Evolutionary conservation across 2,797 vertebrate species (phyloP).

Genomic region (Sciurus carolinensis): DNA sequence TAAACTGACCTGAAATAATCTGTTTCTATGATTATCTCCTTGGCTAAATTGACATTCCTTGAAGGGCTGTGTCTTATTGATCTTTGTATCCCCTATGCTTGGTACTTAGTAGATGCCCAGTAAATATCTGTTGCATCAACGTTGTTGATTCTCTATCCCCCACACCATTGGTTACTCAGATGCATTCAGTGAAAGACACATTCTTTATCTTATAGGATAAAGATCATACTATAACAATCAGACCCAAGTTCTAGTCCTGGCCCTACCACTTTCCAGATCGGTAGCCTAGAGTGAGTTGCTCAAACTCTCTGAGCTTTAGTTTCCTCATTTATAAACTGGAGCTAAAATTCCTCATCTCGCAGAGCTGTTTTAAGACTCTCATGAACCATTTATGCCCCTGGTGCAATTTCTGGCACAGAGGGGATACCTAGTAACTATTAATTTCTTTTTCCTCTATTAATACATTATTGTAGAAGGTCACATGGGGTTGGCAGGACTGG

Average conservation of each 20-base stretch:
- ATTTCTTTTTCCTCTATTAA: neutral
- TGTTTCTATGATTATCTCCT: neutral
- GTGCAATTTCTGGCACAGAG: neutral
- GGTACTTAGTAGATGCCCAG: neutral
- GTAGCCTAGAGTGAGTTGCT: neutral
- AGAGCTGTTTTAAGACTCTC: neutral
- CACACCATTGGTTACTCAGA: neutral
- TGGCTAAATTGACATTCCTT: neutral
- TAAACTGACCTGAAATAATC: neutral
- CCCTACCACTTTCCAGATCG: neutral
- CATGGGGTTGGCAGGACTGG: neutral
- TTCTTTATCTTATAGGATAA: neutral
- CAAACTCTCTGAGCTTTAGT: slow-evolving; percentile 15
- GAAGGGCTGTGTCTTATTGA: neutral
- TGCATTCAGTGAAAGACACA: neutral
- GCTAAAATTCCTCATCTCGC: neutral
- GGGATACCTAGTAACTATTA: neutral
- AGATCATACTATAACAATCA: neutral
- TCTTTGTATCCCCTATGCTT: neutral
- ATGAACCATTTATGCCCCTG: neutral
- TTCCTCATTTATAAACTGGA: slow-evolving; percentile 29
- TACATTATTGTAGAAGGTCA: neutral
- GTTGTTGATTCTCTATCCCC: neutral
- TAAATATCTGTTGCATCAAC: neutral
- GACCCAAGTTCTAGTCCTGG: neutral